phyloP scores from a whole-genome alignment of 2,113 vertebrate species.

The Muscicapa adusta region DNA sequence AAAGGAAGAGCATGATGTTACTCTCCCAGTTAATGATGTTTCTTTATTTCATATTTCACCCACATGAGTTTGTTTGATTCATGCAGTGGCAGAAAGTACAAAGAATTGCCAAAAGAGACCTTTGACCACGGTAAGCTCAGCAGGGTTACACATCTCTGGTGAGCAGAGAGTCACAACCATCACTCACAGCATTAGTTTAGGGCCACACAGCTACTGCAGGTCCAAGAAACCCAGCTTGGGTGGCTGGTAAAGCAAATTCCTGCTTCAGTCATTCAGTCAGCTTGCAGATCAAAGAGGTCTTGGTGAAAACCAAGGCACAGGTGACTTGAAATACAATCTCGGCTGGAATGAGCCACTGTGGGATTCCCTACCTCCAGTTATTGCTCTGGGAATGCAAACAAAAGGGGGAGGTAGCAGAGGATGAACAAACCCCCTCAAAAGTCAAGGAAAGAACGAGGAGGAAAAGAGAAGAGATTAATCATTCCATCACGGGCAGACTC shows the following conservation, averaged over 20 bases:
- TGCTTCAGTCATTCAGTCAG: neutral
- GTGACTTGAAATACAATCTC: neutral
- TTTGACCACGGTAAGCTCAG: neutral
- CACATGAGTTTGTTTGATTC: neutral
- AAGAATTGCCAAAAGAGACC: neutral
- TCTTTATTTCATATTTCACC: neutral
- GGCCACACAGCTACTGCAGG: neutral
- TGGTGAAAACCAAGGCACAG: neutral
- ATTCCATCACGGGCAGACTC: neutral
- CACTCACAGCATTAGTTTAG: neutral
- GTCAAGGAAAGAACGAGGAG: neutral
- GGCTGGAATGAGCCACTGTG: neutral
- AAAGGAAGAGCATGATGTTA: neutral
- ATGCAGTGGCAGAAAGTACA: neutral
- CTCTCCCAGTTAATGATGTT: neutral
- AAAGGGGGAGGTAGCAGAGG: neutral
- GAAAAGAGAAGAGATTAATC: neutral
- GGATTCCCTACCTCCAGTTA: slow-evolving; percentile 4
- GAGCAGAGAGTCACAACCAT: neutral
- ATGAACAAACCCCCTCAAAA: neutral
- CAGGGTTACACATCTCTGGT: neutral
- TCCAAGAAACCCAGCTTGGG: neutral
- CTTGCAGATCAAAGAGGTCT: neutral
- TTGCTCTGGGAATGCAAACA: slow-evolving; percentile 17
- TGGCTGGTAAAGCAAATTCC: neutral